Evolutionary conservation across 2,797 vertebrate genomes (phyloP), one percentile per base, ranked within the genome.

Genomic region (Discoglossus pictus): DNA sequence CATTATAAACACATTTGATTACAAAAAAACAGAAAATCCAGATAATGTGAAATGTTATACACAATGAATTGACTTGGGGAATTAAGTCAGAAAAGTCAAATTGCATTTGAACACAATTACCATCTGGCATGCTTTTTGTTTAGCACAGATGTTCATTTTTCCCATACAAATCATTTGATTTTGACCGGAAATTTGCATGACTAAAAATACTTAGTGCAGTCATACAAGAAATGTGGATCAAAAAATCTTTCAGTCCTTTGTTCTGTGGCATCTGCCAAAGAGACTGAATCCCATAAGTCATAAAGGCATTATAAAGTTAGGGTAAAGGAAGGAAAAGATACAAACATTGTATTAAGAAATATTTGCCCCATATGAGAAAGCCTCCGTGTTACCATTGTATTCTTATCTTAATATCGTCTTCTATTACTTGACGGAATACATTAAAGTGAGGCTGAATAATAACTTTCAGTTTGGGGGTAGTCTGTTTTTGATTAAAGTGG

Each of bases 121-220:
- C 43, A 36, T 56, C 35, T 70, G 51, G 24, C 12, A 31, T 52
- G 25, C 39, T 62, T 50, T 48, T 43, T 25, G 2, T 34, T 23
- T 44, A 48, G 11, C 54, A 56, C 60, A 70, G 51, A 63, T 70
- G 60, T 50, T 63, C 34, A 54, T 61, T 56, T 48, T 61, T 42
- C 39, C 13, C 13, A 21, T 43, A 40, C 4, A 55, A 52, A 69
- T 27, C 15, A 43, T 44, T 59, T 15, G 7, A 55, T 27, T 56
- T 24, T 56, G 40, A 25, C 50, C 18, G 23, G 38, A 56, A 44
- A 60, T 61, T 47, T 61, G 25, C 38, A 43, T 38, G 12, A 39
- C 15, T 53, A 54, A 46, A 47, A 54, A 67, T 60, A 67, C 4
- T 25, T 2, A 35, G 10, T 12, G 35, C 3, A 13, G 36, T 10